These are phyloP conservation scores for Leuctra nigra DNA, from an alignment of 2,888 invertebrate genomes.

Conservation along the genomic window DNA sequence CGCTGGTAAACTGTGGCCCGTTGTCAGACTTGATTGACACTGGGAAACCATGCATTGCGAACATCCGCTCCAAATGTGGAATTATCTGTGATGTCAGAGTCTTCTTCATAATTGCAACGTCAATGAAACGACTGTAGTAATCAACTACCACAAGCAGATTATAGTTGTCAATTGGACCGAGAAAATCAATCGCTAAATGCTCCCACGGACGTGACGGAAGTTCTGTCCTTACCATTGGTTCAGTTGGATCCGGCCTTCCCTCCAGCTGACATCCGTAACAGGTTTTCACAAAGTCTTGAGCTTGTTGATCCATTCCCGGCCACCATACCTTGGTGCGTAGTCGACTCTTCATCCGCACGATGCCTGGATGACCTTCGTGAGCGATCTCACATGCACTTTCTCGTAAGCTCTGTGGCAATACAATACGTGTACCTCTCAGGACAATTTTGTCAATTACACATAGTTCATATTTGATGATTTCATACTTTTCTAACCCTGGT, in stretches of 20 bases:
- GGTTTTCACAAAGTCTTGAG: neutral
- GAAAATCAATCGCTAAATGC: neutral
- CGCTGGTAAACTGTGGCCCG: neutral
- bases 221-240: neutral
- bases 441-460: constrained; percentile 32
- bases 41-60: neutral
- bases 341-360: constrained; percentile 35
- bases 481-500: constrained; percentile 19
- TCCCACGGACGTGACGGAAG: neutral
- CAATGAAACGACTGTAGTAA: neutral
- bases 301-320: neutral
- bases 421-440: constrained; percentile 29
- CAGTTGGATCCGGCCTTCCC: neutral
- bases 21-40: neutral
- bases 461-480: constrained; percentile 32
- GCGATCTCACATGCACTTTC: too few relatives aligned
- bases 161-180: neutral
- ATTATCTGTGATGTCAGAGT: neutral
- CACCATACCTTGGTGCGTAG: neutral
- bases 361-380: constrained; percentile 37
- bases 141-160: neutral
- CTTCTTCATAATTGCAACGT: neutral
- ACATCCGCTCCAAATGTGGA: neutral
- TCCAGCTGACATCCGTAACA: constrained; percentile 1
- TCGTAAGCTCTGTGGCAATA: too few relatives aligned